Evolutionary conservation across 2,113 vertebrate species (phyloP), one percentile per base, ranked within the genome.

Genomic region (Vireo altiloquus): DNA sequence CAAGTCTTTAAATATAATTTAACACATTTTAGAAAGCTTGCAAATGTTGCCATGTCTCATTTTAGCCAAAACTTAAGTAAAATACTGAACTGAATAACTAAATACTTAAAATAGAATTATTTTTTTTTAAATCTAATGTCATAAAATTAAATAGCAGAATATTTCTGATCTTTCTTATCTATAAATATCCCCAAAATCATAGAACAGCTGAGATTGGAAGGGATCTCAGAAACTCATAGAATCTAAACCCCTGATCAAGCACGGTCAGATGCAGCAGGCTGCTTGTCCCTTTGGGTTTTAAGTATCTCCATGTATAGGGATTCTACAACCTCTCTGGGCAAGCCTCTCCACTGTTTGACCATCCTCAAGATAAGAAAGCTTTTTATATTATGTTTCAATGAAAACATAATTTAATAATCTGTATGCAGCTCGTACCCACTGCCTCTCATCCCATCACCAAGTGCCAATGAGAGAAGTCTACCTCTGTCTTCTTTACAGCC

Each of bases 1-100:
- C 82, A 92, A 90, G 92, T 94, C 82, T 94, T 96, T 91, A 97
- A 94, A 95, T 85, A 90, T 66, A 76, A 88, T 50, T 86, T 92
- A 94, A 77, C 93, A 94, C 92, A 64, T 95, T 87, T 94, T 79
- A 88, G 56, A 95, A 92, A 82, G 79, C 79, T 86, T 6, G 3
- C 59, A 91, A 91, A 78, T 96, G 91, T 44, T 83, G 14, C 47
- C 53, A 76, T 40, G n/a, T 49, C 63, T 82, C 40, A 66, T 92
- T 60, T 91, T 53, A 82, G 46, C 16, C 63, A 90, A 80, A 95
- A 82, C 33, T 61, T 66, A 46, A 90, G 47, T n/a, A 90, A 90
- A 95, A 77, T 78, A 66, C 50, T 80, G 77, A 91, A 90, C 16
- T 21, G 19, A 90, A 79, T 47, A 82, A 27, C 37, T 66, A 93